phyloP scores from a whole-genome alignment of 1,140 invertebrate genomes.

The Proales similis region DNA sequence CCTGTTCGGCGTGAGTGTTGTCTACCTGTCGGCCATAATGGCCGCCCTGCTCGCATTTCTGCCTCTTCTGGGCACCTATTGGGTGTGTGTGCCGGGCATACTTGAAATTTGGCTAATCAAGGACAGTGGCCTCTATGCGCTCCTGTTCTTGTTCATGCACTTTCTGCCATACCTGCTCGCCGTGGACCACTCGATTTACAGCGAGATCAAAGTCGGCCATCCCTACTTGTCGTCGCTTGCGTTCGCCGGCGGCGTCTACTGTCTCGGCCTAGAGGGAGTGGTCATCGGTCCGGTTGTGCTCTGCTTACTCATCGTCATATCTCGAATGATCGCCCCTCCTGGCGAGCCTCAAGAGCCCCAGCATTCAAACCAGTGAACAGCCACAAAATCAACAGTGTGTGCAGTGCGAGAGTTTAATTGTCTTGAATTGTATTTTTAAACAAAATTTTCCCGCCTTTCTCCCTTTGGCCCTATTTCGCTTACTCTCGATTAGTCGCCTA shows the following conservation, averaged over 20 bases:
- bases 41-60: constrained; percentile 84
- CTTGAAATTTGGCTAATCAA: constrained; percentile 87
- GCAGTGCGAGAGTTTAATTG: too few species aligned
- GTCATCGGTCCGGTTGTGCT: constrained; percentile 88
- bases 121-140: constrained; percentile 63
- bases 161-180: constrained; percentile 72
- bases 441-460: too few species aligned
- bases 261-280: constrained; percentile 87
- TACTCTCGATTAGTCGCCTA: too few species aligned
- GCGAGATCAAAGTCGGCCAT: constrained; percentile 68
- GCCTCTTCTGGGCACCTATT: constrained; percentile 79
- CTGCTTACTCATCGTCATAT: constrained; percentile 76
- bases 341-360: too few species aligned
- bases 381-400: too few species aligned
- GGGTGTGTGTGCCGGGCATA: constrained; percentile 82
- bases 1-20: constrained; percentile 83
- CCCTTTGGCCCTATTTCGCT: too few species aligned
- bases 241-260: constrained; percentile 95
- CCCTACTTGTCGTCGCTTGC: constrained; percentile 87
- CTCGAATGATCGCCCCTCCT: too few species aligned
- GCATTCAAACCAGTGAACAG: too few species aligned
- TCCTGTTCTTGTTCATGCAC: constrained; percentile 72
- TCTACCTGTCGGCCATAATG: constrained; percentile 72
- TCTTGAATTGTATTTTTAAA: too few species aligned
- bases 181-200: constrained; percentile 88